Evolutionary conservation across 2,113 vertebrate species (phyloP).

Genomic region (Felis chaus): DNA sequence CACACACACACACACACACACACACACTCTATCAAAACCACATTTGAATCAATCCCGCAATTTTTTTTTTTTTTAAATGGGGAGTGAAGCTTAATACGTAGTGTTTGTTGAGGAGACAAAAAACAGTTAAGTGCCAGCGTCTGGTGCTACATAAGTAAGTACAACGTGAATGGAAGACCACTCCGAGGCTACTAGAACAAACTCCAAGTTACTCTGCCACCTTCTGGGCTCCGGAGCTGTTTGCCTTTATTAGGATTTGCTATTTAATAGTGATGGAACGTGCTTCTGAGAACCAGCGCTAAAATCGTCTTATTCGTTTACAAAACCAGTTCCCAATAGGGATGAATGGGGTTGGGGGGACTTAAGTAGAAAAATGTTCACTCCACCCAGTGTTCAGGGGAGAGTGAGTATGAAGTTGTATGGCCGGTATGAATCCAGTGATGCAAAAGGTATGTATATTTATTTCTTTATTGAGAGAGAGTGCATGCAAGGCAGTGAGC

Average conservation of each 20-base stretch:
- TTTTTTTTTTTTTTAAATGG: background rate
- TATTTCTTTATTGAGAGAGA: constrained; percentile 50
- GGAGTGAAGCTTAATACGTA: background rate
- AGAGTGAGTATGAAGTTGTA: background rate
- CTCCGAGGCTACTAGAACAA: background rate
- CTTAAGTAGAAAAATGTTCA: background rate
- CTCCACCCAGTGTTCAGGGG: background rate
- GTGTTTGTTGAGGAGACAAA: background rate
- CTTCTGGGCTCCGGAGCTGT: background rate
- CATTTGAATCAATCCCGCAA: background rate
- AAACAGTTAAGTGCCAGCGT: background rate
- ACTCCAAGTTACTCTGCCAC: background rate
- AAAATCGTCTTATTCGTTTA: constrained; percentile 15
- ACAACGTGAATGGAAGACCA: background rate
- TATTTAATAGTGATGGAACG: background rate
- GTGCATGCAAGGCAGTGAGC: constrained; percentile 23
- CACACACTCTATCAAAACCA: background rate
- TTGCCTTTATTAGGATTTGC: background rate
- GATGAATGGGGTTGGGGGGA: background rate
- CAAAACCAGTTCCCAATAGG: background rate
- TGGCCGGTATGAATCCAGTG: background rate
- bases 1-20: background rate
- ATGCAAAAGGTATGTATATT: background rate
- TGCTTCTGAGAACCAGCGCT: background rate
- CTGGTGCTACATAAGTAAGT: background rate